A percentile compares a stretch with the other conserved stretches of the same genome.
Conservation (phyloP, 2,113 vertebrate genomes). For the Chinchilla lanigera region DNA sequence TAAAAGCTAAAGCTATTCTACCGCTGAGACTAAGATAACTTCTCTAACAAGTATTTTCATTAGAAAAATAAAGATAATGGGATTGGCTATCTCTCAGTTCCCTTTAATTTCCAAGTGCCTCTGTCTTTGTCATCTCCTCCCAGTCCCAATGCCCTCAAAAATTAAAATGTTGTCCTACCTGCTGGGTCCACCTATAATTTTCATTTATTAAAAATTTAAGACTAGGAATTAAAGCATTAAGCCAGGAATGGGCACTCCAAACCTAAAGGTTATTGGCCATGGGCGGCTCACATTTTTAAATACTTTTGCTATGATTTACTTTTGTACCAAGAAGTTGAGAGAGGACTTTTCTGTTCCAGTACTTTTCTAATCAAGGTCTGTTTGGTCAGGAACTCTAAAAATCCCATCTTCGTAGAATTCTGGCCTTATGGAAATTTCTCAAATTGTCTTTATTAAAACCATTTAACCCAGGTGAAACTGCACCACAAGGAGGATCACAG, state of each 20-base stretch:
- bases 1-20: conserved; percentile 23
- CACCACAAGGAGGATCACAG: not conserved
- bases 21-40: not conserved
- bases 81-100: not conserved
- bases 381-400: not conserved
- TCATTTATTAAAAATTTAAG: not conserved
- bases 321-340: not conserved
- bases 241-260: not conserved
- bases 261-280: not conserved
- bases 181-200: not conserved
- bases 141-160: not conserved
- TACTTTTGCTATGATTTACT: not conserved
- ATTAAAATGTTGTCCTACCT: not conserved
- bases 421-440: not conserved
- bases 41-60: not conserved
- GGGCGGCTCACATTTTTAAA: not conserved
- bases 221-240: not conserved
- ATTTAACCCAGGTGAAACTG: not conserved
- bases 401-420: not conserved
- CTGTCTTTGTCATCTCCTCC: not conserved
- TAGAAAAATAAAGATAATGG: conserved; percentile 33
- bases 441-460: not conserved
- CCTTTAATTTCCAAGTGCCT: conserved; percentile 14
- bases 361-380: not conserved
- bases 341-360: not conserved